Conservation (phyloP, 2,797 vertebrate genomes). For the Poeciliopsis presidionis region DNA sequence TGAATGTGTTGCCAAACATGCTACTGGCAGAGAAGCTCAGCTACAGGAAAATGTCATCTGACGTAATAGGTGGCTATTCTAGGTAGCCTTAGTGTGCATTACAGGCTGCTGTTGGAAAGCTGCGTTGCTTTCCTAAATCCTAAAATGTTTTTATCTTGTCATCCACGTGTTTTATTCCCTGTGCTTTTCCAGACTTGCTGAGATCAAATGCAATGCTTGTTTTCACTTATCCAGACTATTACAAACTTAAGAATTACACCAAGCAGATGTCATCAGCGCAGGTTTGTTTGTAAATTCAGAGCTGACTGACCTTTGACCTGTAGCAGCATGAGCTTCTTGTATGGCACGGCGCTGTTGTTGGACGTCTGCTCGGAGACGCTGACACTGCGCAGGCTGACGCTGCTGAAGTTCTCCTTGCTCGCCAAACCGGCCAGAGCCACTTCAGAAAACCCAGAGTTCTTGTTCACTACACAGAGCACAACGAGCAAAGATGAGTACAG, state of each 20-base stretch:
- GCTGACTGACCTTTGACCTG: constrained; percentile 90
- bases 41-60: too few species aligned
- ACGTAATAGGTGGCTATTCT: too few species aligned
- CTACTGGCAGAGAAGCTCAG: too few species aligned
- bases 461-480: constrained; percentile 78
- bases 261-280: not conserved
- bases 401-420: constrained; percentile 94
- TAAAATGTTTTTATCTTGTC: too few species aligned
- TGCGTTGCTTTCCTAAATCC: too few species aligned
- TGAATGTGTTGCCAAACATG: too few species aligned
- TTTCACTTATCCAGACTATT: not conserved
- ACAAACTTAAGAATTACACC: not conserved
- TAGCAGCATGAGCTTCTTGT: constrained; percentile 93
- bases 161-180: not conserved
- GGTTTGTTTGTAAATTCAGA: not conserved
- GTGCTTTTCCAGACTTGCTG: not conserved
- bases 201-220: not conserved
- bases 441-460: constrained; percentile 90
- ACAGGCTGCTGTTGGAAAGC: too few species aligned
- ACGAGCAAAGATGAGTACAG: not conserved
- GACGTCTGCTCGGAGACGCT: constrained; percentile 91
- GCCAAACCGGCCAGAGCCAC: constrained; percentile 92
- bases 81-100: too few species aligned
- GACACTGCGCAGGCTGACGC: constrained; percentile 88
- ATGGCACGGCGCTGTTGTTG: constrained; percentile 94